Base-by-base conservation (phyloP, 1,140 invertebrate genomes). In the Drosophila rufa region DNA sequence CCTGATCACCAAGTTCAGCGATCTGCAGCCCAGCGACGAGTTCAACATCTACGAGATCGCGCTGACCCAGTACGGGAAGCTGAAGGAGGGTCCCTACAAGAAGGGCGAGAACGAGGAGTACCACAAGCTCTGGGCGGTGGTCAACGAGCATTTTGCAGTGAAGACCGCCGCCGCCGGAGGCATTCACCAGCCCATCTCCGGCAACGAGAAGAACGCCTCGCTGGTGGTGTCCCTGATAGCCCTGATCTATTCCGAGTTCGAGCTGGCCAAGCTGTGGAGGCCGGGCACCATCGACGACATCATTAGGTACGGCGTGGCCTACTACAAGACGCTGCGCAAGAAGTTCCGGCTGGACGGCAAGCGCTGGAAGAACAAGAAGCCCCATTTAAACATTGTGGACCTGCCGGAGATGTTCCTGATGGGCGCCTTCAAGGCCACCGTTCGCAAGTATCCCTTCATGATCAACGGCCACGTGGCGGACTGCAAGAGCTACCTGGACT, bases 381-480 rank as follows among this genome's bases (percentile, higher is more conserved):
- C 91, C 0, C 79, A 91, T 15, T n/a, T 92, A n/a, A 92, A 92
- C 48, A 68, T 92, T 4, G 82, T 82, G 7, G 90, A 92, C 40
- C 36, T 92, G 27, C 92, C 92, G 5, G 89, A 92, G 51, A 82
- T 90, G 79, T 90, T 92, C 19, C 59, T 92, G 1, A 89, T 92
- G 73, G 92, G 92, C 17, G 79, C 87, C 15, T 92, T 92, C 25
- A 91, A 91, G 73, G 91, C 87, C 1, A 83, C 91, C 0, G 67
- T 92, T 22, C 75, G 89, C 7, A 92, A 92, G 43, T 53, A 59
- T 33, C 82, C 92, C 0, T 92, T 92, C 12, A 57, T 92, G 53
- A 75, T 92, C 14, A 90, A 90, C 3, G 92, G 92, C 2, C 87
- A 91, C 40, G 82, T 92, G 30, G 79, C 81, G 15, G 83, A 92